Base-by-base conservation (phyloP, 1,140 invertebrate genomes). In the Drosophila yakuba region DNA sequence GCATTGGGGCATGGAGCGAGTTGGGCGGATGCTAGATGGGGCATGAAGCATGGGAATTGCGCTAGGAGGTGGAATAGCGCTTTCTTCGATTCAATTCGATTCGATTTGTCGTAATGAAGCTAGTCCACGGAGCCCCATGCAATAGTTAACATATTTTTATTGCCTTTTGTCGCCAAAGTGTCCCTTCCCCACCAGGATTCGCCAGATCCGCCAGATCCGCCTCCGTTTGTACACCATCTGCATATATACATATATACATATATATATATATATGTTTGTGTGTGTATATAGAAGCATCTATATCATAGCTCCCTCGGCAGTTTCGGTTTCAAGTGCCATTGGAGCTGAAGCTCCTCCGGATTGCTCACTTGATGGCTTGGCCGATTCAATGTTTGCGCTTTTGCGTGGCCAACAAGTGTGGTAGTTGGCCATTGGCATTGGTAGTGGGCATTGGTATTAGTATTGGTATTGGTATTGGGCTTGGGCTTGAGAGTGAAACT, bases 61-160 rank as follows among this genome's bases (percentile, higher is more conserved):
- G 20, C 20, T 20, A 20, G 25, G 25, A 32, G 32, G 54, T 66
- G 15, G 48, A 50, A 51, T 79, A 58, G 66, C 32, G 57, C 67
- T 61, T 60, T 59, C 67, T 64, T 80, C 71, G 23, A 79, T 81
- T 78, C 58, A 61, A 79, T 85, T 85, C 66, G 72, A 62, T 85
- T 71, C 66, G 72, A 62, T 85, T 71, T 66, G 63, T 48, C 80
- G 68, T 86, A 81, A 81, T 85, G 81, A 84, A 80, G 81, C 80
- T 45, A 74, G 78, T 81, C 71, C 54, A 47, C 52, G 43, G 35
- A 59, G 20, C 35, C 66, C 66, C 64, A 71, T 48, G 44, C 68
- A 71, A 72, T 75, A 83, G 78, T 85, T 85, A 81, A 78, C 74
- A 86, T 84, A 84, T 84, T 84, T 84, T 83, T 76, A 84, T 83